phyloP scores from a whole-genome alignment of 2,797 vertebrate species.

The Lateolabrax maculatus region DNA sequence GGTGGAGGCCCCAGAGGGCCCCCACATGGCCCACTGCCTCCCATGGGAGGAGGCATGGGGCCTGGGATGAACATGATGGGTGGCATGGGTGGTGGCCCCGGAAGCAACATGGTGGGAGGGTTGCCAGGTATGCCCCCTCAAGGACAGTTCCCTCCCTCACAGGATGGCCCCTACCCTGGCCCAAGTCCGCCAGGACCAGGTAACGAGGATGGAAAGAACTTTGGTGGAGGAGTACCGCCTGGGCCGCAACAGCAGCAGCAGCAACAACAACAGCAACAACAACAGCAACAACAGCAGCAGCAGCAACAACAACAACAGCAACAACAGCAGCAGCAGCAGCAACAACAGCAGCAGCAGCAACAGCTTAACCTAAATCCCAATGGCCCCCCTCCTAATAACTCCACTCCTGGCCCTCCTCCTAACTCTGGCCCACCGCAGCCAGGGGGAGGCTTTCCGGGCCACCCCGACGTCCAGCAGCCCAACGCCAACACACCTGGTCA shows the following conservation, averaged over 20 bases:
- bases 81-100: slow-evolving; percentile 84
- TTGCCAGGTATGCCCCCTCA: slow-evolving; percentile 85
- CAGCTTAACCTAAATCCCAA: slow-evolving; percentile 85
- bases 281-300: slow-evolving; percentile 70
- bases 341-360: slow-evolving; percentile 73
- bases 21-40: slow-evolving; percentile 83
- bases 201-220: slow-evolving; percentile 87
- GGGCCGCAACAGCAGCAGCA: slow-evolving; percentile 80
- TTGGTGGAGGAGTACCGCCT: slow-evolving; percentile 81
- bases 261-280: slow-evolving; percentile 70
- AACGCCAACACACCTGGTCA: slow-evolving; percentile 85
- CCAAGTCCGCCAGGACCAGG: slow-evolving; percentile 87
- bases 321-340: slow-evolving; percentile 69
- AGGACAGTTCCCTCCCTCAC: slow-evolving; percentile 86
- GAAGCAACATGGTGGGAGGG: slow-evolving; percentile 86
- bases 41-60: slow-evolving; percentile 86
- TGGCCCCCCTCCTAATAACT: slow-evolving; percentile 88
- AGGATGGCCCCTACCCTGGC: slow-evolving; percentile 87
- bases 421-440: slow-evolving; percentile 84
- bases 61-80: slow-evolving; percentile 88
- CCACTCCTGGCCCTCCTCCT: slow-evolving; percentile 79
- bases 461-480: slow-evolving; percentile 84
- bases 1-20: slow-evolving; percentile 86
- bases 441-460: slow-evolving; percentile 86
- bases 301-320: slow-evolving; percentile 76